Percentiles rank a stretch among this genome's conserved stretches.
These are phyloP conservation scores for Zaprionus gabonicus DNA, from an alignment of 1,140 invertebrate genomes.

Conservation along the genomic window DNA sequence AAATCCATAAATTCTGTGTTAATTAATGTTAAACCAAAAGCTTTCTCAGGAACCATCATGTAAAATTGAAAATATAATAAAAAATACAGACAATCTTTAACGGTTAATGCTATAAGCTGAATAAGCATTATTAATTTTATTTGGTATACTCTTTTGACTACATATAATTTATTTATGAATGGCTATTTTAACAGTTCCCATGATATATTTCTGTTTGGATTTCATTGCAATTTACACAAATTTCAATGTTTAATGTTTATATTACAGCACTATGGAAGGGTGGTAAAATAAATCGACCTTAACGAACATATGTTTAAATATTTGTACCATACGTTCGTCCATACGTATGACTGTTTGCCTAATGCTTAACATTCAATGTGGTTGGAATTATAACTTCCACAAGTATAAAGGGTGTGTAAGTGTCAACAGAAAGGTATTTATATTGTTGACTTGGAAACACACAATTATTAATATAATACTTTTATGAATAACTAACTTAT, in stretches of 20 bases:
- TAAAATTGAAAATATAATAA: too few species aligned
- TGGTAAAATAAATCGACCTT: neutral
- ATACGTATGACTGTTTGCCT: conserved; percentile 4
- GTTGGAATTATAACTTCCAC: neutral
- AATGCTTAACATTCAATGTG: neutral
- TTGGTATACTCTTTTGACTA: too few species aligned
- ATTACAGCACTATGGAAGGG: neutral
- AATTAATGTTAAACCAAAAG: too few species aligned
- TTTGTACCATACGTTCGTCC: neutral
- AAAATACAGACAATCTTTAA: too few species aligned
- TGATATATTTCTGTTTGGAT: neutral
- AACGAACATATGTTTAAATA: conserved; percentile 2
- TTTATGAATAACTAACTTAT: neutral
- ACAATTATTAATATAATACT: neutral
- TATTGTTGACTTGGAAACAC: neutral
- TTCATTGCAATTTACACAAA: neutral
- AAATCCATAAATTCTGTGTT: too few species aligned
- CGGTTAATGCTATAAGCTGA: too few species aligned
- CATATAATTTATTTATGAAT: too few species aligned
- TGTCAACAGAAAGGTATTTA: neutral
- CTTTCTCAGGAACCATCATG: too few species aligned
- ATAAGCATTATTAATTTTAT: too few species aligned
- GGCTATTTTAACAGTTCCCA: too few species aligned
- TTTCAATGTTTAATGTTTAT: neutral
- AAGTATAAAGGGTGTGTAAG: neutral